Conservation (phyloP, 2,888 invertebrate genomes). For the Andricus quercusramuli region DNA sequence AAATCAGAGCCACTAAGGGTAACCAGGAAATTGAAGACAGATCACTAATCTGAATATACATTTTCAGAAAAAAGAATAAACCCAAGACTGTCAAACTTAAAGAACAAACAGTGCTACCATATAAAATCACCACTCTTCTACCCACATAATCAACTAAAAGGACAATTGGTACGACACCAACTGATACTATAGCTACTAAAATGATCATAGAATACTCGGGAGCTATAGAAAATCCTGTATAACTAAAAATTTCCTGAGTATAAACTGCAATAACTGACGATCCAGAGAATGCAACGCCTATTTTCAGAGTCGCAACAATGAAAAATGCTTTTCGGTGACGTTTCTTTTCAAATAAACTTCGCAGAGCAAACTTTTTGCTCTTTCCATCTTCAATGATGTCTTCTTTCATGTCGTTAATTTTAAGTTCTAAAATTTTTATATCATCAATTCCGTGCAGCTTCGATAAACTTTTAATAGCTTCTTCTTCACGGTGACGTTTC, state of each 20-base stretch:
- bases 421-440: constrained; percentile 80
- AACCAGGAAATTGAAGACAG: constrained; percentile 80
- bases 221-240: constrained; percentile 79
- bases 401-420: constrained; percentile 80
- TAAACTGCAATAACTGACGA: constrained; percentile 82
- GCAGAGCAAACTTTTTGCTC: constrained; percentile 15
- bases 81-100: constrained; percentile 81
- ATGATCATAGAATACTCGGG: constrained; percentile 80
- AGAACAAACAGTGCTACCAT: constrained; percentile 81
- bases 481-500: constrained; percentile 79
- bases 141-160: constrained; percentile 83
- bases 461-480: constrained; percentile 81
- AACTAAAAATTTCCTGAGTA: constrained; percentile 83
- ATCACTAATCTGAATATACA: constrained; percentile 77
- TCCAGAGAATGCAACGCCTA: constrained; percentile 83
- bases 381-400: constrained; percentile 74
- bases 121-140: constrained; percentile 80
- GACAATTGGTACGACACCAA: constrained; percentile 81
- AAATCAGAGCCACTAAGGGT: constrained; percentile 82
- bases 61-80: constrained; percentile 81
- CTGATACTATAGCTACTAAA: constrained; percentile 80
- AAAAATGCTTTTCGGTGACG: constrained; percentile 82
- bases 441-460: constrained; percentile 79
- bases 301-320: constrained; percentile 82
- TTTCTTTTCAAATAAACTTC: constrained; percentile 78